phyloP scores from a whole-genome alignment of 2,888 invertebrate genomes.

The Tricholauxania praeusta region DNA sequence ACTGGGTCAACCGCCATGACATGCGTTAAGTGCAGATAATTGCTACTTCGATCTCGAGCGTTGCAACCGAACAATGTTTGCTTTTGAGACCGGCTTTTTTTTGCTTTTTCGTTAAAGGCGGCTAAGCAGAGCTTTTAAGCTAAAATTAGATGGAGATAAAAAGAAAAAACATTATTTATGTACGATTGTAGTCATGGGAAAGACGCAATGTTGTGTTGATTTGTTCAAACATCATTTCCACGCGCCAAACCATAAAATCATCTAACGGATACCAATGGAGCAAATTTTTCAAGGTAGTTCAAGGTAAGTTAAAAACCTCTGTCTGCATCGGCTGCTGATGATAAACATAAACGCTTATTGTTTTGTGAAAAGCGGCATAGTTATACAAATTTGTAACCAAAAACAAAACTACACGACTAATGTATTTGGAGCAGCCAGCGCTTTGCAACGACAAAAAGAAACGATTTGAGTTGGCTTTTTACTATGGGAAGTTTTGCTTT shows the following conservation, averaged over 20 bases:
- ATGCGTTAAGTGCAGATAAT: conserved; percentile 36
- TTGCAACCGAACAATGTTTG: conserved; percentile 22
- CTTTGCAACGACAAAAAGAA: not conserved
- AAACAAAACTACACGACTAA: not conserved
- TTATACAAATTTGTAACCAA: no score
- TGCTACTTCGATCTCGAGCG: conserved; percentile 29
- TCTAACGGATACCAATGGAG: not conserved
- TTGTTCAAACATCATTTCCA: conserved; percentile 18
- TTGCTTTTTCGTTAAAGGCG: not conserved
- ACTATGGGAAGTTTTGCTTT: conserved; percentile 17
- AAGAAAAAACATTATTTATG: no score
- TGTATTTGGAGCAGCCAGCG: not conserved
- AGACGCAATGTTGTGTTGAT: conserved; percentile 1
- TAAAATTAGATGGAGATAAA: no score
- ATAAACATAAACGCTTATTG: no score
- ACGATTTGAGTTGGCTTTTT: not conserved
- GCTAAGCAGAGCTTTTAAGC: not conserved
- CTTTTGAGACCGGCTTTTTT: not conserved
- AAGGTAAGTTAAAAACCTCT: conserved; percentile 20
- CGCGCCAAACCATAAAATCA: conserved; percentile 4
- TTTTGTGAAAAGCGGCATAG: no score
- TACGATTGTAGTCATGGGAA: conserved; percentile 18
- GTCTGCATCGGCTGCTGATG: not conserved
- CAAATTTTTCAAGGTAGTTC: conserved; percentile 19
- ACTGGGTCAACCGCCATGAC: conserved; percentile 30